phyloP scores from a whole-genome alignment of 2,888 invertebrate genomes.

The Drosophila subquinaria region DNA sequence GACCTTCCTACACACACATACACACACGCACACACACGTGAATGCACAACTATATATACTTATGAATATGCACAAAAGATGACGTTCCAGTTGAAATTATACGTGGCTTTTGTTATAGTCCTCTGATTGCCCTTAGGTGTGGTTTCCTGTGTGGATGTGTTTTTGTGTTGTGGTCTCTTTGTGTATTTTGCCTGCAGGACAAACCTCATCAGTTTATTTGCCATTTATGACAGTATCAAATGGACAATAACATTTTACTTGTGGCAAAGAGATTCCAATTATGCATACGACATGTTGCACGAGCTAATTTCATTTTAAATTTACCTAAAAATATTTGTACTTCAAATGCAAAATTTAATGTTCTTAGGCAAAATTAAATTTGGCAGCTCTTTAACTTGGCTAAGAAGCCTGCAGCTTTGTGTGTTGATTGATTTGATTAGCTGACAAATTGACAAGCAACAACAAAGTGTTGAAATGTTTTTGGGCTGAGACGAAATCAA shows the following conservation, averaged over 20 bases:
- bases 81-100: slow-evolving; percentile 39
- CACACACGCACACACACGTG: neutral
- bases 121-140: slow-evolving; percentile 26
- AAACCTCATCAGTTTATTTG: slow-evolving; percentile 36
- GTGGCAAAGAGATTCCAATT: slow-evolving; percentile 12
- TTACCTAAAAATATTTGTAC: slow-evolving; percentile 21
- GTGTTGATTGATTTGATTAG: slow-evolving; percentile 37
- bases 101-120: slow-evolving; percentile 40
- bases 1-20: neutral
- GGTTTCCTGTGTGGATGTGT: neutral
- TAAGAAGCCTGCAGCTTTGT: neutral
- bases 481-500: neutral
- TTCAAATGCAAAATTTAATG: slow-evolving; percentile 37
- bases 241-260: slow-evolving; percentile 31
- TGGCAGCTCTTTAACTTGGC: slow-evolving; percentile 17
- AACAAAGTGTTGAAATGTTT: slow-evolving; percentile 21
- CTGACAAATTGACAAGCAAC: slow-evolving; percentile 12
- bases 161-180: slow-evolving; percentile 3
- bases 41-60: slow-evolving; percentile 3
- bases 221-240: slow-evolving; percentile 49
- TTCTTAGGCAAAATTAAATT: slow-evolving; percentile 20
- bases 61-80: slow-evolving; percentile 7
- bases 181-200: slow-evolving; percentile 16
- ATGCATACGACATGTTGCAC: slow-evolving; percentile 40
- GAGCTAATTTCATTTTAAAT: slow-evolving; percentile 41